Base-by-base conservation (phyloP, 2,113 vertebrate species). In the Rhagologus leucostigma region DNA sequence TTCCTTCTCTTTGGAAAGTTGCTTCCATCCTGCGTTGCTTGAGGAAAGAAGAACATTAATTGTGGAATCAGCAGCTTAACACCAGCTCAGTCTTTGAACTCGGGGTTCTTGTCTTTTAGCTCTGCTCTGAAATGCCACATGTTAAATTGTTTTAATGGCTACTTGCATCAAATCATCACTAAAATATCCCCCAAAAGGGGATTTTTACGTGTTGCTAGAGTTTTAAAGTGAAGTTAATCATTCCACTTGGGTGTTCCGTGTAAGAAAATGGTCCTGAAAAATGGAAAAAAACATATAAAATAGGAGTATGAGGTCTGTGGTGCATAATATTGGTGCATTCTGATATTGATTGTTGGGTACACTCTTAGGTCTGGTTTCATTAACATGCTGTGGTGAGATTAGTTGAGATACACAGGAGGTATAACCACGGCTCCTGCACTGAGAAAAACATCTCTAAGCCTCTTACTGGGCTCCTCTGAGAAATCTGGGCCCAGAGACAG, bases 101-200 rank as follows among this genome's bases (percentile, higher is more conserved):
- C 24, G 0, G 63, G 49, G 55, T 46, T 91, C 62, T 33, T 13
- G 69, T 82, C 85, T 83, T 97, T 24, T 83, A 95, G 86, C 73
- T 95, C 88, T 95, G 90, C 73, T 90, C 89, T 95, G 93, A 93
- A 95, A 95, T 92, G 92, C n/a, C 93, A 88, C 84, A 52, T 52
- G 65, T 80, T 96, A 91, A 92, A 96, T 90, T 93, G 92, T 90
- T 97, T 97, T 92, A 95, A 80, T 85, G 96, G 89, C 71, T 59
- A 89, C 88, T 97, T 83, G 57, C 52, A 95, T 49, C 20, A 50
- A 82, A 73, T 69, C 57, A 13, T 42, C 33, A 17, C 44, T 46
- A 46, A 93, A 85, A 89, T 73, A 80, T 24, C 33, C 55, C 9
- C 49, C 30, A 79, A 55, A 84, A 47, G 21, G 7, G 21, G 6